Base-by-base conservation (phyloP, 2,888 invertebrate genomes). In the Papilio gigon region DNA sequence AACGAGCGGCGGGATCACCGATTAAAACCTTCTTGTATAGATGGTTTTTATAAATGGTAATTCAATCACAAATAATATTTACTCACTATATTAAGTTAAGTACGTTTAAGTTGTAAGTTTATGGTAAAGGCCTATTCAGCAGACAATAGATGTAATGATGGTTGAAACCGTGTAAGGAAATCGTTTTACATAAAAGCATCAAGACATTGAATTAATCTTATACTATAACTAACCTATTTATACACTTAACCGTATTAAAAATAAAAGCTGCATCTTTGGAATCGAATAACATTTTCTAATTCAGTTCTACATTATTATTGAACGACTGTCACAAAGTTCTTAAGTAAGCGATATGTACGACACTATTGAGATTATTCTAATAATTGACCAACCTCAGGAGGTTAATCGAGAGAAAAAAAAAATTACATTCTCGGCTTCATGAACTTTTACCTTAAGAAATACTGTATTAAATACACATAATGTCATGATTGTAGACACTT, bases 251-350 rank as follows among this genome's bases (percentile, higher is more conserved):
- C 74, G 81, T 88, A 87, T 84, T 84, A 87, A 89, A 90, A 90
- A 88, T 88, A 90, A 89, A 88, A 89, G 84, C 86, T 86, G 89
- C 80, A 81, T 90, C 90, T 90, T 90, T 90, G 90, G 90, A 84
- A 84, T 80, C 60, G 76, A 79, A 80, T 77, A 78, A 74, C 78
- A 79, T 78, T 70, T 76, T 76, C 76, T 75, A 76, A 71, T 67
- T 67, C 65, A 63, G 86, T 84, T 84, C 81, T 70, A 71, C 64
- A 53, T 60, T 11, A 78, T 86, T 87, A 88, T 88, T 89, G 90
- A 87, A 77, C 84, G 84, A 85, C 82, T 85, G 91, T 88, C 89
- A 88, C 88, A 79, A 83, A 78, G 76, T 80, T 80, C 85, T 87
- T 87, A 89, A 74, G 77, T 85, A 86, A 89, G 88, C 87, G 91